Conservation (phyloP, 2,888 invertebrate genomes). For the Agrypnus murinus region DNA sequence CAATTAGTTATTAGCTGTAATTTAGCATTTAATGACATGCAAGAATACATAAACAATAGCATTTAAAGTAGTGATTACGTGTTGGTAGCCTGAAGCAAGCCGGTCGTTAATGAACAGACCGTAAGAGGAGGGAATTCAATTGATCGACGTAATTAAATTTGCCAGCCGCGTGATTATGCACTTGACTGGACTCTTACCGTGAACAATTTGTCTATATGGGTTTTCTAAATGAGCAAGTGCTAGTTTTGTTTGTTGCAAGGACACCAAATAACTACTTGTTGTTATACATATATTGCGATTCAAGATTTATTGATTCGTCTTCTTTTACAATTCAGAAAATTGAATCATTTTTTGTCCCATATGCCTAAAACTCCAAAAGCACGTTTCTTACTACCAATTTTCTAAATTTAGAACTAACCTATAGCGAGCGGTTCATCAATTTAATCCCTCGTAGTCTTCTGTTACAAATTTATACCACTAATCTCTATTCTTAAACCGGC, state of each 20-base stretch:
- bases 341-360: too few relatives aligned
- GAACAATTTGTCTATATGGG: slow-evolving; percentile 60
- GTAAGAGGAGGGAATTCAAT: slow-evolving; percentile 59
- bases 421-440: slow-evolving; percentile 1
- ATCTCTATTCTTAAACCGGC: slow-evolving; percentile 26
- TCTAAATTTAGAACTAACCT: too few relatives aligned
- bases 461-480: slow-evolving; percentile 20
- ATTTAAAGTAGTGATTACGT: slow-evolving; percentile 56
- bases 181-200: slow-evolving; percentile 56
- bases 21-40: slow-evolving; percentile 58
- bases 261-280: slow-evolving; percentile 50
- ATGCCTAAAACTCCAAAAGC: too few relatives aligned
- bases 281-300: slow-evolving; percentile 47
- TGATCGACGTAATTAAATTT: slow-evolving; percentile 62
- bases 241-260: slow-evolving; percentile 50
- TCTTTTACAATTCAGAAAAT: too few relatives aligned
- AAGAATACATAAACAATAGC: slow-evolving; percentile 58
- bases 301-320: slow-evolving; percentile 47
- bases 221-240: slow-evolving; percentile 55
- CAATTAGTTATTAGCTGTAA: slow-evolving; percentile 57
- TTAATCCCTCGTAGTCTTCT: neutral
- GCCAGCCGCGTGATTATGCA: slow-evolving; percentile 59
- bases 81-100: slow-evolving; percentile 48
- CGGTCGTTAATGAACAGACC: slow-evolving; percentile 56
- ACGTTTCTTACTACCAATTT: too few relatives aligned